Evolutionary conservation across 2,113 vertebrate species (phyloP), one percentile per base, ranked within the genome.

Genomic region (Phasianus colchicus): DNA sequence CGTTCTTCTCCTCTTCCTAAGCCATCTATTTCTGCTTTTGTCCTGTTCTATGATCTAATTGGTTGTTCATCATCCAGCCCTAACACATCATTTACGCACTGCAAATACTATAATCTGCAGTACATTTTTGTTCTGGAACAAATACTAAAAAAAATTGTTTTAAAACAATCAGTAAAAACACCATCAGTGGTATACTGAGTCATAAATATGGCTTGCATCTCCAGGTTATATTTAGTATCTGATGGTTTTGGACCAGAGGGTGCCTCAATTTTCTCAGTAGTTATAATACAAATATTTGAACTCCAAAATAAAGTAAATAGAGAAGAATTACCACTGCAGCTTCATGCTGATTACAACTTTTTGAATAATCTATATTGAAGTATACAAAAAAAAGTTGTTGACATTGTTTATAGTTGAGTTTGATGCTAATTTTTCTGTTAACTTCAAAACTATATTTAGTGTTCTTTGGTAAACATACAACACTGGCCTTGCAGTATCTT

Each of bases 261-360:
- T 27, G 52, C 40, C 55, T 12, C 64, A 73, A 57, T 34, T 40
- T 61, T 73, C 45, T 75, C 38, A 85, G 65, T 21, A 87, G 60
- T 93, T 86, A 83, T 91, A 64, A 57, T 78, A 81, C 14, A 80
- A 92, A 93, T 90, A 18, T 43, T 52, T 70, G 79, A 90, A 91
- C 36, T 50, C 38, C 47, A 75, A 92, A 83, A 54, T 32, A 64
- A 11, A 73, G 24, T 85, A 95, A 78, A 61, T 36, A 24, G 92
- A 82, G 15, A 86, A 61, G 24, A 76, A 73, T 60, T 67, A 77
- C 22, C 36, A 20, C 47, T n/a, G 13, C 24, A 61, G 27, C 27
- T 82, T 90, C 66, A 60, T 15, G 18, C 6, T 34, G 72, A 54
- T 48, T 54, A 22, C 20, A 77, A 58, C 27, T 52, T 58, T 16